Conservation (phyloP, 2,888 invertebrate genomes). For the Drymonia ruficornis region DNA sequence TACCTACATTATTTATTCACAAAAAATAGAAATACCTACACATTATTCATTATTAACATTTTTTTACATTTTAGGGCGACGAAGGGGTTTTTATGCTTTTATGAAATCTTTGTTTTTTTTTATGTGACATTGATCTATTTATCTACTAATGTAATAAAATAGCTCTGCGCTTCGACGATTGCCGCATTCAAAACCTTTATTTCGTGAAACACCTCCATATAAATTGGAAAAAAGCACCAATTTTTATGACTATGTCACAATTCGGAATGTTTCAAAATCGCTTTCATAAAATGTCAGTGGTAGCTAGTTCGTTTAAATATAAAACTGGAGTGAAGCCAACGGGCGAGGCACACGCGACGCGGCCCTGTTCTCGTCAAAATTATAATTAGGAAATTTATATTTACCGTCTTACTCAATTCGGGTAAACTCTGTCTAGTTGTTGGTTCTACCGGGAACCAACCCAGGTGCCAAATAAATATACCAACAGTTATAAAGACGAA, state of each 20-base stretch:
- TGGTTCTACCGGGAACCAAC: neutral
- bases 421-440: constrained; percentile 14
- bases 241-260: constrained; percentile 36
- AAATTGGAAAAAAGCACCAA: neutral
- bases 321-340: constrained; percentile 71
- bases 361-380: constrained; percentile 71
- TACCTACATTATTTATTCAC: too few relatives aligned
- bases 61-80: too few relatives aligned
- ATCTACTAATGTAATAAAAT: too few relatives aligned
- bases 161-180: too few relatives aligned
- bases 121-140: too few relatives aligned
- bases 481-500: constrained; percentile 6
- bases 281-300: constrained; percentile 64
- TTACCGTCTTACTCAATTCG: constrained; percentile 56
- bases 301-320: constrained; percentile 66
- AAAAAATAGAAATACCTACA: too few relatives aligned
- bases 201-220: neutral
- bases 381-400: constrained; percentile 79
- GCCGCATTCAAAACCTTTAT: too few relatives aligned
- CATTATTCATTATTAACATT: too few relatives aligned
- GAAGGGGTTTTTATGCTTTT: too few relatives aligned
- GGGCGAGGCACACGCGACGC: constrained; percentile 55
- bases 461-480: neutral
- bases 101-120: too few relatives aligned
- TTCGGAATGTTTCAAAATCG: constrained; percentile 54